Percentiles rank a stretch among this genome's conserved stretches.
Conservation (phyloP, 2,113 vertebrate genomes). For the Smithornis capensis region DNA sequence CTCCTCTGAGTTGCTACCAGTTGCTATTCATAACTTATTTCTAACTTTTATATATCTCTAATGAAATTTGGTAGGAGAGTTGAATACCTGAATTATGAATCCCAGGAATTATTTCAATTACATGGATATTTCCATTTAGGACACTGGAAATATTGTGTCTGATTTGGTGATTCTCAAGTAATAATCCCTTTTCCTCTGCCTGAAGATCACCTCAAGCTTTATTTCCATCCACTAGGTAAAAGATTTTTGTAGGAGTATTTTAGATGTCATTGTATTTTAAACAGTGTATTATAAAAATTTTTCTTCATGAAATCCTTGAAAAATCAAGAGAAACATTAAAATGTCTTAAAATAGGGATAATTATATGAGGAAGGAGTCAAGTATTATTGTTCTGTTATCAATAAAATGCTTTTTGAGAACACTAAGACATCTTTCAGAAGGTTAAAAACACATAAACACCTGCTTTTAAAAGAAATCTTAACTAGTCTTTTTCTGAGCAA, state of each 20-base stretch:
- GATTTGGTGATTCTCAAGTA: background rate
- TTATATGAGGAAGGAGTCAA: background rate
- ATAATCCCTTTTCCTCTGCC: background rate
- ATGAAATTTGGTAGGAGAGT: background rate
- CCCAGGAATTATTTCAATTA: background rate
- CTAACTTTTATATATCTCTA: background rate
- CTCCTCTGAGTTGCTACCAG: background rate
- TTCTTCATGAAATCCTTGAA: background rate
- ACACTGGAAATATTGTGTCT: background rate
- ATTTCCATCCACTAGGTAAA: background rate
- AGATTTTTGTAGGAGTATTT: background rate
- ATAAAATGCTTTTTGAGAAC: background rate
- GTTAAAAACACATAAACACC: background rate
- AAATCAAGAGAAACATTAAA: background rate
- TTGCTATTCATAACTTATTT: background rate
- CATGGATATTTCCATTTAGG: background rate
- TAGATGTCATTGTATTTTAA: background rate
- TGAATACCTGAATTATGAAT: background rate
- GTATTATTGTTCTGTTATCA: background rate
- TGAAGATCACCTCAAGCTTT: background rate
- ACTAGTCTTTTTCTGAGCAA: background rate
- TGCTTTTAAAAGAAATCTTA: background rate
- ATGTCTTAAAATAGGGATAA: background rate
- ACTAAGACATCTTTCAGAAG: background rate
- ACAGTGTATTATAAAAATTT: fast-evolving